Conservation (phyloP, 2,888 invertebrate species). For the Operophtera brumata region DNA sequence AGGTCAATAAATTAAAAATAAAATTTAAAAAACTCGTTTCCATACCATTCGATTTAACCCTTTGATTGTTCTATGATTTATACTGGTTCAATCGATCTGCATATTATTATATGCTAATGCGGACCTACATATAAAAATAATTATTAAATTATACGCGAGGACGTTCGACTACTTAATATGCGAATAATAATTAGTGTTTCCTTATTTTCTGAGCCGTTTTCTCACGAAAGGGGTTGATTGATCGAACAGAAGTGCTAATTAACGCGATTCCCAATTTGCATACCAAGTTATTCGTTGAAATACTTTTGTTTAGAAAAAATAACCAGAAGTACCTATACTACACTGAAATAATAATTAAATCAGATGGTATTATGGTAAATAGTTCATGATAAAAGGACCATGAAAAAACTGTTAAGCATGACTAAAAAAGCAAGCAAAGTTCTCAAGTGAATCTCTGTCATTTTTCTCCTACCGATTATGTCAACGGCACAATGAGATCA, state of each 20-base stretch:
- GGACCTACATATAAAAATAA: constrained; percentile 52
- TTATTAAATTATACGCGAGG: constrained; percentile 57
- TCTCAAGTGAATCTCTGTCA: constrained; percentile 24
- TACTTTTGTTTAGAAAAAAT: constrained; percentile 12
- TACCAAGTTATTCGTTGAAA: constrained; percentile 25
- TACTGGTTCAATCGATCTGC: constrained; percentile 62
- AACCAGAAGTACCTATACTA: background rate
- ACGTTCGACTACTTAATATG: constrained; percentile 68
- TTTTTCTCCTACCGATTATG: constrained; percentile 41
- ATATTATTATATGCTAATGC: constrained; percentile 60
- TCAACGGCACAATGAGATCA: constrained; percentile 38
- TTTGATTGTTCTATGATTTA: constrained; percentile 79
- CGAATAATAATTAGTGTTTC: constrained; percentile 76
- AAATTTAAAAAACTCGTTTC: constrained; percentile 61
- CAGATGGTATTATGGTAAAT: constrained; percentile 5
- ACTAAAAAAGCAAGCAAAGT: constrained; percentile 21
- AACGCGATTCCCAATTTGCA: constrained; percentile 26
- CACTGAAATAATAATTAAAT: background rate
- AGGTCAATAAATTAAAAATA: constrained; percentile 74
- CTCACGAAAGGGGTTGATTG: constrained; percentile 74
- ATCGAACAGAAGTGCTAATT: constrained; percentile 47
- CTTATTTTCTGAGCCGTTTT: constrained; percentile 63
- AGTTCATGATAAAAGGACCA: constrained; percentile 1
- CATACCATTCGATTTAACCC: constrained; percentile 43
- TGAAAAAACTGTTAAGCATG: constrained; percentile 27